Evolutionary conservation across 2,888 invertebrate species (phyloP).

Genomic region (Ellobium chinense): DNA sequence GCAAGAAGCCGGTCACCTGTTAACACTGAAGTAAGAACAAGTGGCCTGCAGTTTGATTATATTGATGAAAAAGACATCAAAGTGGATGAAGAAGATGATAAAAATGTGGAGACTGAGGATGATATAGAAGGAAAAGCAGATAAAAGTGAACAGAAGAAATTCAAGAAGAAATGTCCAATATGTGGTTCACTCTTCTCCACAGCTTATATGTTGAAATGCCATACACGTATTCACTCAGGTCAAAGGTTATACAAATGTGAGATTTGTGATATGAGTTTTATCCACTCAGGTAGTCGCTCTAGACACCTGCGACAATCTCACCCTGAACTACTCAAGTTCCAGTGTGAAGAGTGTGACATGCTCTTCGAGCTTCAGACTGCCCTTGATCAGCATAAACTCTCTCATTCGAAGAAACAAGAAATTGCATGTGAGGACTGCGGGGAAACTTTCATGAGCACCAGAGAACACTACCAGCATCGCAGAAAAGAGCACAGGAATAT

Average conservation of each 20-base stretch:
- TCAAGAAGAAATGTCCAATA: constrained; percentile 1
- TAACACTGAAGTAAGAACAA: background rate
- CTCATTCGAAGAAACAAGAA: constrained; percentile 10
- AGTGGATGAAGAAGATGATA: background rate
- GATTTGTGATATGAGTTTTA: background rate
- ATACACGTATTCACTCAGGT: background rate
- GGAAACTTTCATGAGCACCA: background rate
- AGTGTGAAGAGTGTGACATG: constrained; percentile 19
- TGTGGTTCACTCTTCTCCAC: background rate
- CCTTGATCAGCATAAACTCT: constrained; percentile 9
- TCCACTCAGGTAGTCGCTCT: background rate
- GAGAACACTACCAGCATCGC: constrained; percentile 15
- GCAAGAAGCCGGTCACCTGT: background rate
- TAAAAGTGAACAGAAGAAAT: background rate
- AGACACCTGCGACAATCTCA: constrained; percentile 16
- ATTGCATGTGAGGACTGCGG: constrained; percentile 19
- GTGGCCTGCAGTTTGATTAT: background rate
- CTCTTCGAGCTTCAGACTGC: constrained; percentile 22
- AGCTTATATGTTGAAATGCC: background rate
- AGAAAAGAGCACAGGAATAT: constrained; percentile 6
- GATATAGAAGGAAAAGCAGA: background rate
- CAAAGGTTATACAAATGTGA: constrained; percentile 17
- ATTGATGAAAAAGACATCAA: background rate
- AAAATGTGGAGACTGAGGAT: background rate
- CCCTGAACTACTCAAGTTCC: constrained; percentile 13